A percentile compares a stretch with the other conserved stretches of the same genome.
These are phyloP conservation scores for Heliothis peltigera DNA, from an alignment of 2,888 invertebrate species.

Conservation along the genomic window DNA sequence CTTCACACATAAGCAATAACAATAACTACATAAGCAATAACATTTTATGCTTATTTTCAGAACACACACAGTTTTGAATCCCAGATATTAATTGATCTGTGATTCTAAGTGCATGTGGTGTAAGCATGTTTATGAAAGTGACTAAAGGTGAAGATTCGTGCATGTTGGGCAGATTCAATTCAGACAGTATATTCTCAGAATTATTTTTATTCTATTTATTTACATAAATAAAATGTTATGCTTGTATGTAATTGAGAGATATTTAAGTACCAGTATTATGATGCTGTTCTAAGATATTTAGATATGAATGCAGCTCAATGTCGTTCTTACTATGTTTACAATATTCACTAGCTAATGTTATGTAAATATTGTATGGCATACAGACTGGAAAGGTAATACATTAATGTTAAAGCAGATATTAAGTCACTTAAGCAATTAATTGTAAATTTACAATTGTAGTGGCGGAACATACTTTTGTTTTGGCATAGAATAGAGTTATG, in stretches of 20 bases:
- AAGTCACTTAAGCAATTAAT: conserved; percentile 2
- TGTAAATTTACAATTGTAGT: neutral
- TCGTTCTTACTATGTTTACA: conserved; percentile 60
- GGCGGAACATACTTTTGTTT: conserved; percentile 1
- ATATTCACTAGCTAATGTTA: conserved; percentile 64
- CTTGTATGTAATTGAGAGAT: neutral
- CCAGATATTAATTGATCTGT: no score
- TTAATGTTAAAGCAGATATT: conserved; percentile 23
- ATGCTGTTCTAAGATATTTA: conserved; percentile 4
- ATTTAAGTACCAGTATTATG: neutral
- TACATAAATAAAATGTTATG: no score
- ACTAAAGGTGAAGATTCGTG: no score
- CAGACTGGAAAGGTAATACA: conserved; percentile 34
- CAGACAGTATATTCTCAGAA: no score
- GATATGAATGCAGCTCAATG: conserved; percentile 30
- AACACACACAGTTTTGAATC: no score
- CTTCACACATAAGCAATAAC: no score
- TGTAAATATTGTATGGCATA: conserved; percentile 66
- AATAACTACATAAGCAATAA: no score
- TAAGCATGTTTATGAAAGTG: no score
- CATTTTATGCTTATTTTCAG: no score
- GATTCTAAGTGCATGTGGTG: no score
- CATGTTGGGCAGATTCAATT: no score
- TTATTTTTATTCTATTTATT: no score
- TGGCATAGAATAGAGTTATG: conserved; percentile 9